A percentile compares a stretch with the other conserved stretches of the same genome.
phyloP scores from a whole-genome alignment of 1,140 invertebrate genomes.

The Drosophila quadrilineata region DNA sequence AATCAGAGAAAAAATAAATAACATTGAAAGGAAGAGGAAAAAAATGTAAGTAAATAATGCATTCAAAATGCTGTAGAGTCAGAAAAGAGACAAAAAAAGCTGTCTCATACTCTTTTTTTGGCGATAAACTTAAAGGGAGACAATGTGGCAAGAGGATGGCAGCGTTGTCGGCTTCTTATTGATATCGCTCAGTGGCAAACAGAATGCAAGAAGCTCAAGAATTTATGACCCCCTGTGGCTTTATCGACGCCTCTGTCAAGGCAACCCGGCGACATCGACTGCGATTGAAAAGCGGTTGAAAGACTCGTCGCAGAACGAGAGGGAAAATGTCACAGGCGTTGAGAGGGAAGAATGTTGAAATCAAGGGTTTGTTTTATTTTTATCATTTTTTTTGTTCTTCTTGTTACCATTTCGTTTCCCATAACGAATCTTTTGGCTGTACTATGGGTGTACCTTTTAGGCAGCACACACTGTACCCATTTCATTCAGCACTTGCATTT shows the following conservation, averaged over 20 bases:
- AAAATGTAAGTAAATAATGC: constrained; percentile 45
- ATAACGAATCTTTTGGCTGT: constrained; percentile 7
- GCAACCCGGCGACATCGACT: constrained; percentile 27
- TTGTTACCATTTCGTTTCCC: constrained; percentile 28
- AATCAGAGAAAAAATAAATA: constrained; percentile 1
- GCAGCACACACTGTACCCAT: too few relatives aligned
- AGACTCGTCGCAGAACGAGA: constrained; percentile 42
- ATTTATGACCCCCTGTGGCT: constrained; percentile 76
- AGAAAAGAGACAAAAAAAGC: constrained; percentile 27
- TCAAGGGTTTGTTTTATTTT: constrained; percentile 15
- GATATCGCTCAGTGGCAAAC: constrained; percentile 65
- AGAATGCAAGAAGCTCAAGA: constrained; percentile 72
- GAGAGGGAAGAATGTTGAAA: constrained; percentile 9
- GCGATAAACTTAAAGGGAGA: constrained; percentile 63
- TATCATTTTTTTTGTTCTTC: too few relatives aligned
- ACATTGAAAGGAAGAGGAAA: not conserved
- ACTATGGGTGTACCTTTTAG: too few relatives aligned
- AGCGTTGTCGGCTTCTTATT: constrained; percentile 57
- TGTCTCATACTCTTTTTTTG: constrained; percentile 59
- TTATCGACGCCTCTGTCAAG: constrained; percentile 71
- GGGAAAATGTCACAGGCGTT: too few relatives aligned
- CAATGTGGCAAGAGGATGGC: constrained; percentile 38
- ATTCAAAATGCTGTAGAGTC: constrained; percentile 42
- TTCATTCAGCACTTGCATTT: constrained; percentile 65
- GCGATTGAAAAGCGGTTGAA: constrained; percentile 67